Evolutionary conservation across 2,113 vertebrate species (phyloP).

Genomic region (Petrocephalus zakoni): DNA sequence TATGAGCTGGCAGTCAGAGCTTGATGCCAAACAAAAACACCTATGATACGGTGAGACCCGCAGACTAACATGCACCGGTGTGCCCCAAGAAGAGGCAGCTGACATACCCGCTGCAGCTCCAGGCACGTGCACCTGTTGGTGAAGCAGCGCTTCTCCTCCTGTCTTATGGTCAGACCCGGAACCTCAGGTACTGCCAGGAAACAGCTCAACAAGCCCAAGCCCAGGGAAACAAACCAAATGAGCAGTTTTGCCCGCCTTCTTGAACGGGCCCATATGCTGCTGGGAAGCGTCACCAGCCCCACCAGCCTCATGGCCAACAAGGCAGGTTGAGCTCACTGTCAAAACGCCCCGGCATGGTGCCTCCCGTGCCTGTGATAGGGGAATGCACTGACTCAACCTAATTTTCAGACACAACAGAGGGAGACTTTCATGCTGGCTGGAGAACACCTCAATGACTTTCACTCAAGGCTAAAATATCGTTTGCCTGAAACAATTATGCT

Average conservation of each 20-base stretch:
- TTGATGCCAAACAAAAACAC: neutral
- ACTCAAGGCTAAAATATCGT: constrained; percentile 30
- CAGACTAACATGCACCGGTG: neutral
- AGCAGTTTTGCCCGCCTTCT: neutral
- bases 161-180: neutral
- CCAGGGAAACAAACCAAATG: neutral
- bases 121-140: neutral
- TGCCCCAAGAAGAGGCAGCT: neutral
- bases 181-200: constrained; percentile 1
- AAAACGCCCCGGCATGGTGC: neutral
- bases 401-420: neutral
- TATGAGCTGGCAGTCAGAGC: neutral
- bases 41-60: neutral
- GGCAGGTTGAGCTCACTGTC: constrained; percentile 16
- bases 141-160: constrained; percentile 10
- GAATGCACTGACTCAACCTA: neutral
- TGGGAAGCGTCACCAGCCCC: neutral
- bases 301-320: neutral
- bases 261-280: constrained; percentile 26
- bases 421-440: neutral
- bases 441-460: constrained; percentile 33
- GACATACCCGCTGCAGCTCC: neutral
- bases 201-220: neutral
- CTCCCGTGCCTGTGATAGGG: neutral
- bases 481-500: constrained; percentile 35